Percentiles rank a stretch among this genome's conserved stretches.
Evolutionary conservation across 2,888 invertebrate species (phyloP).

Genomic region (Strigamia maritima): DNA sequence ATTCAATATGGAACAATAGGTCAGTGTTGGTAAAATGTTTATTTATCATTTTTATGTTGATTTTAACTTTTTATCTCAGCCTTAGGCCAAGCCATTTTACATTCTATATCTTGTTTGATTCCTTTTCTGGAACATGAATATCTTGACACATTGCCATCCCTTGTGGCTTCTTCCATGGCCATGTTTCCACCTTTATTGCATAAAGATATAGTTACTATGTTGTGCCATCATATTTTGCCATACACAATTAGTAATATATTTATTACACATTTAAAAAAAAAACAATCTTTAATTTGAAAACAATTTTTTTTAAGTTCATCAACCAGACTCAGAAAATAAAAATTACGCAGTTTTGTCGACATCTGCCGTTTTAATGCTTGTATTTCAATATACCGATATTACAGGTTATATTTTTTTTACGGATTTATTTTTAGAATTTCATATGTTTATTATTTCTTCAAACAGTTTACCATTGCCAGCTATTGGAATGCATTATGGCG

Average conservation of each 20-base stretch:
- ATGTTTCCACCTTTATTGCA: constrained; percentile 85
- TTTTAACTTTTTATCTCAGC: constrained; percentile 59
- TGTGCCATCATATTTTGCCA: constrained; percentile 93
- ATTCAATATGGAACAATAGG: constrained; percentile 84
- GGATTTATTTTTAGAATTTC: background rate
- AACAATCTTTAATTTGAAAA: background rate
- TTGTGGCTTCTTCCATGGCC: constrained; percentile 89
- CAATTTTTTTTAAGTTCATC: constrained; percentile 9
- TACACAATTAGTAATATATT: constrained; percentile 77
- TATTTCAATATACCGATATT: constrained; percentile 92
- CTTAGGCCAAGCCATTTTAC: constrained; percentile 88
- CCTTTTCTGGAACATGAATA: constrained; percentile 95
- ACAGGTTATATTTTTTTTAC: constrained; percentile 63
- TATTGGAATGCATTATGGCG: constrained; percentile 93
- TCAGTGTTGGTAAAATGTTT: constrained; percentile 51
- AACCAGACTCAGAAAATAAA: constrained; percentile 44
- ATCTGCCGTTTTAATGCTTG: constrained; percentile 93
- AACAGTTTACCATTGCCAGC: constrained; percentile 90
- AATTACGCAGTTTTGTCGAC: constrained; percentile 46
- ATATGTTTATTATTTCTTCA: constrained; percentile 41
- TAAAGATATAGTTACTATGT: constrained; percentile 88
- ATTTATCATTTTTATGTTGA: background rate
- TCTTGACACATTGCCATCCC: constrained; percentile 90
- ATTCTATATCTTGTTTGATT: constrained; percentile 88
- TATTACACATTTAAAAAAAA: background rate